Evolutionary conservation across 2,888 invertebrate genomes (phyloP).

Genomic region (Eupithecia subfuscata): DNA sequence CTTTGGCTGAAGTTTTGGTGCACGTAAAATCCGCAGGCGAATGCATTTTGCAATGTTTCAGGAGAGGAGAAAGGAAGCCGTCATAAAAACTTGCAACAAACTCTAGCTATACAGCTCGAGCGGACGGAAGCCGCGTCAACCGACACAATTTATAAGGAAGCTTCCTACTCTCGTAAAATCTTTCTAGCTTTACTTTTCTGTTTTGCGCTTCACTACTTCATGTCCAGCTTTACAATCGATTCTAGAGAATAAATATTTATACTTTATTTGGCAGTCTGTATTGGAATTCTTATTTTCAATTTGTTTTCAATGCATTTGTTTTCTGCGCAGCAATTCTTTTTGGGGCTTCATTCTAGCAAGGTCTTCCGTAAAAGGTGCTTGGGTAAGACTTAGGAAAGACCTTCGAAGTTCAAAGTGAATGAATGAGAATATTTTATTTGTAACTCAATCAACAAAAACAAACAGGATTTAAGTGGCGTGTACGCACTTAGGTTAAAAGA

Average conservation of each 20-base stretch:
- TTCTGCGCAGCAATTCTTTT: background rate
- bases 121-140: constrained; percentile 64
- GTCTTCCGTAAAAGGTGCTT: background rate
- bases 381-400: background rate
- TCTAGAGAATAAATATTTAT: constrained; percentile 9
- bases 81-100: constrained; percentile 50
- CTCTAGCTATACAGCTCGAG: constrained; percentile 56
- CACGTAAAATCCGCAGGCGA: constrained; percentile 5
- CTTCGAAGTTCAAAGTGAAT: too few relatives aligned
- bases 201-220: constrained; percentile 40
- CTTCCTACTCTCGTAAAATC: constrained; percentile 56
- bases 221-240: constrained; percentile 28
- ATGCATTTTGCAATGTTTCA: constrained; percentile 17
- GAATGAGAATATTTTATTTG: too few relatives aligned
- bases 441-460: too few relatives aligned
- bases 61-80: constrained; percentile 25
- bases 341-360: background rate
- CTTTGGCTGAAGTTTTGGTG: background rate
- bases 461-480: background rate
- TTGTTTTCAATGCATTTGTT: background rate
- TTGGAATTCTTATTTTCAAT: background rate
- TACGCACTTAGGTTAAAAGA: background rate
- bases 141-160: constrained; percentile 67
- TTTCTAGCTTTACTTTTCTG: constrained; percentile 44
- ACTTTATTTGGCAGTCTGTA: background rate